Base-by-base conservation (phyloP, 2,113 vertebrate species). In the Sorex araneus region DNA sequence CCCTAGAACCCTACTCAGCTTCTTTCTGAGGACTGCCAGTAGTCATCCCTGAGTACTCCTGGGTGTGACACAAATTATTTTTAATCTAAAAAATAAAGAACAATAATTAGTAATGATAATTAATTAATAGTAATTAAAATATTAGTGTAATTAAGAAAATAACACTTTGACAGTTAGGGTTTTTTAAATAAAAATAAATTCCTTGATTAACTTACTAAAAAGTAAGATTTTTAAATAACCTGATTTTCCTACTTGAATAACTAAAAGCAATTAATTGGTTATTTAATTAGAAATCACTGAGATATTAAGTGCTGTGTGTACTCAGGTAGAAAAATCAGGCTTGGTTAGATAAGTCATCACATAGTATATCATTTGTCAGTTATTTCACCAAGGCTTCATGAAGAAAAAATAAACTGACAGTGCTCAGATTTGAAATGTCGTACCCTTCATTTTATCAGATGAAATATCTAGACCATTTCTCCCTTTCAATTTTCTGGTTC, bases 321-420 rank as follows among this genome's bases (percentile, higher is more conserved):
- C 30, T 23, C 15, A 60, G 79, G 69, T 7, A 1, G 54, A 83
- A 81, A 80, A 73, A 70, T 79, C n/a, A 32, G 30, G 6, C 54
- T 84, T 45, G 32, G 63, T 71, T 90, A 90, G 93, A 50, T 76
- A 90, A 94, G 60, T 76, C 54, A 86, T 57, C 19, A 74, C 43
- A 45, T 21, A 76, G 36, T 50, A 79, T 43, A 25, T 94, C 95
- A 84, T 63, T 57, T 28, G 0, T 63, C 45, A 57, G 75, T 77
- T 75, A 50, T n/a, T 32, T 89, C 78, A 36, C 0, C 23, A 79
- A 67, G 19, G 50, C 54, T 3, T 84, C 28, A 18, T 19, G 36
- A 66, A 93, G 54, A 84, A 75, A 87, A 83, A 73, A 54, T 88
- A 60, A 92, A 95, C 76, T 36, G 64, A 66, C 57, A 86, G 32